These are phyloP conservation scores for Mylabris sibirica DNA, from an alignment of 2,888 invertebrate genomes.

Conservation along the genomic window DNA sequence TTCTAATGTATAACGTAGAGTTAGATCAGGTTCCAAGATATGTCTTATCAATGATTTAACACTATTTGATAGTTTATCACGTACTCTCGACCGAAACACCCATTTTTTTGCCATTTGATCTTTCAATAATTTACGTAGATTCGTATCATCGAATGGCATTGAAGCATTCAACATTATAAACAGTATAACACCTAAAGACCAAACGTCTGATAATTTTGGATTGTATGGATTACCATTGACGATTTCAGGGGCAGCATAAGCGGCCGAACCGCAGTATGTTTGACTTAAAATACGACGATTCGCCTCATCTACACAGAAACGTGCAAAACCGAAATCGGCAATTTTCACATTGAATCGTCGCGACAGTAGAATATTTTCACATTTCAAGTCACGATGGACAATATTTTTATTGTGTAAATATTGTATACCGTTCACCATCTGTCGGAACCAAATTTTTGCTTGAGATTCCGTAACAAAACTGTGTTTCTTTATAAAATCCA, in stretches of 20 bases:
- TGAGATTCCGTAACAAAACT: slow-evolving; percentile 82
- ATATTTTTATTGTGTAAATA: slow-evolving; percentile 86
- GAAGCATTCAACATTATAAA: slow-evolving; percentile 94
- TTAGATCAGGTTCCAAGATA: slow-evolving; percentile 86
- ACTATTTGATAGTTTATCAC: slow-evolving; percentile 72
- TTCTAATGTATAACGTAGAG: slow-evolving; percentile 76
- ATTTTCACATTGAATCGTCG: slow-evolving; percentile 87
- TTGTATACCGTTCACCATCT: slow-evolving; percentile 83
- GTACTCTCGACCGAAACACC: slow-evolving; percentile 75
- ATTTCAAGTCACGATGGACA: slow-evolving; percentile 92
- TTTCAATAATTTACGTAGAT: slow-evolving; percentile 80
- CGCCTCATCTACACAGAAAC: slow-evolving; percentile 76
- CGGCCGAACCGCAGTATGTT: slow-evolving; percentile 96
- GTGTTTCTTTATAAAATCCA: slow-evolving; percentile 82
- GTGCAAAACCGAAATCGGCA: slow-evolving; percentile 93
- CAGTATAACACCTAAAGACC: slow-evolving; percentile 91
- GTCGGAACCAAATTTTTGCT: slow-evolving; percentile 83
- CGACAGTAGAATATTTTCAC: slow-evolving; percentile 89
- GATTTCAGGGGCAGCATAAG: slow-evolving; percentile 95
- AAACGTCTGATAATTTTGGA: slow-evolving; percentile 89
- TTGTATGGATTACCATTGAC: slow-evolving; percentile 89
- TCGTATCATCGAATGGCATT: slow-evolving; percentile 93
- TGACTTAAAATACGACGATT: slow-evolving; percentile 82
- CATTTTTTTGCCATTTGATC: slow-evolving; percentile 84
- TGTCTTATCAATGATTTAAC: slow-evolving; percentile 81